These are phyloP conservation scores for Latrodectus hesperus DNA, from an alignment of 2,888 invertebrate species.

Conservation along the genomic window DNA sequence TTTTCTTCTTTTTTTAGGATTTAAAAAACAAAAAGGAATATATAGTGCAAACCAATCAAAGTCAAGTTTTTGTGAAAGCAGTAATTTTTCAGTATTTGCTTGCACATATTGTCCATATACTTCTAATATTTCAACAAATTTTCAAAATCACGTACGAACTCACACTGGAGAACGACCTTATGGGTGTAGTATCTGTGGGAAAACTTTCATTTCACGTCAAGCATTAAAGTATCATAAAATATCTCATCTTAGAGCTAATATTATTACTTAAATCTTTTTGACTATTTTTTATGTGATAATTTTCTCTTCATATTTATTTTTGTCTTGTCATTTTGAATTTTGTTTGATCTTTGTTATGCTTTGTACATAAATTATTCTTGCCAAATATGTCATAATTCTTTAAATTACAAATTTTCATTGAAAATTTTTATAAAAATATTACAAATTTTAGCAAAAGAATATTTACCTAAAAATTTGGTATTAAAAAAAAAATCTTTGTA, in stretches of 20 bases:
- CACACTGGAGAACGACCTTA: neutral
- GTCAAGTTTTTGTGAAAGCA: too few species aligned
- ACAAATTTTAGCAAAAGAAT: too few species aligned
- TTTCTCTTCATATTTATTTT: neutral
- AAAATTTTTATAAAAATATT: neutral
- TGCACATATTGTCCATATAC: neutral
- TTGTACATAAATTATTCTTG: neutral
- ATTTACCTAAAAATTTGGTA: too few species aligned
- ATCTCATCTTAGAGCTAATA: neutral
- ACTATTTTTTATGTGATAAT: neutral
- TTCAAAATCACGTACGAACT: neutral
- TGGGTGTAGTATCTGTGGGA: neutral
- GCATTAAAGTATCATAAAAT: neutral
- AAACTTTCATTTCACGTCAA: neutral
- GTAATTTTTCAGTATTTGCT: neutral
- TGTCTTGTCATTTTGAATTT: neutral
- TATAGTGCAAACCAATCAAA: too few species aligned
- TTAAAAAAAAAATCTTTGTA: too few species aligned
- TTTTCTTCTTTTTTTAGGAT: too few species aligned
- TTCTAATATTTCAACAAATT: neutral
- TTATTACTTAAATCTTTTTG: too few species aligned
- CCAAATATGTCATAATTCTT: neutral
- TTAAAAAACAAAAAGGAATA: too few species aligned
- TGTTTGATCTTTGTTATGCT: neutral
- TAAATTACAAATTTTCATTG: neutral